Base-by-base conservation (phyloP, 2,888 invertebrate species). In the Laspeyria flexula region DNA sequence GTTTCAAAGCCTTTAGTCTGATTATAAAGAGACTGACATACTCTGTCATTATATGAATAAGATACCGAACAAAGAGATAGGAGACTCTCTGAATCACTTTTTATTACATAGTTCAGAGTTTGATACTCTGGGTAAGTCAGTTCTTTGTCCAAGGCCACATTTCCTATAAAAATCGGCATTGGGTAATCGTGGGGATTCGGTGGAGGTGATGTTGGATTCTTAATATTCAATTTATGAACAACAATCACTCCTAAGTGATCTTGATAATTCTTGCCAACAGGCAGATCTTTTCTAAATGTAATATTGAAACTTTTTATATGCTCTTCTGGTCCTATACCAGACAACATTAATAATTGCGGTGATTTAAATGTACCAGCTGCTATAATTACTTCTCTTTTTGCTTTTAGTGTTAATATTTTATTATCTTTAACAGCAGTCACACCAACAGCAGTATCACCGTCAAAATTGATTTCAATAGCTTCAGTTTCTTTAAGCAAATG, bases 341-440 rank as follows among this genome's bases (percentile, higher is more conserved):
- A 96, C 1, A 96, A 75, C 94, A 96, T 94, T n/a, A 96, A 83
- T 1, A 96, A 75, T 78, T 96, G 95, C 0, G 96, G 95, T 4
- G 95, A 93, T 78, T 95, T 95, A 33, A 96, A 93, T 1, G 95
- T 93, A 3, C 96, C 96, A 0, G 95, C 95, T 40, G 94, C 93
- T 15, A 96, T 61, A 42, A 96, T 95, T 0, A 96, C 93, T 79
- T 95, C 95, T 68, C 93, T 95, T 33, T 83, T 90, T 1, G 95
- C 95, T 6, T 41, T 41, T 10, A 51, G 18, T 13, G 78, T 23
- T 77, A 60, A 3, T 55, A 74, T 5, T 30, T 56, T 12, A 44
- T 79, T 77, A 1, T 70, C 64, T 13, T 60, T 45, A 3, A 53
- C 15, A 23, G 53, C 51, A 11, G 52, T 46, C 0, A 93, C 87